Evolutionary conservation across 2,797 vertebrate genomes (phyloP), one percentile per base, ranked within the genome.

Genomic region (Melanotaenia maccullochi): DNA sequence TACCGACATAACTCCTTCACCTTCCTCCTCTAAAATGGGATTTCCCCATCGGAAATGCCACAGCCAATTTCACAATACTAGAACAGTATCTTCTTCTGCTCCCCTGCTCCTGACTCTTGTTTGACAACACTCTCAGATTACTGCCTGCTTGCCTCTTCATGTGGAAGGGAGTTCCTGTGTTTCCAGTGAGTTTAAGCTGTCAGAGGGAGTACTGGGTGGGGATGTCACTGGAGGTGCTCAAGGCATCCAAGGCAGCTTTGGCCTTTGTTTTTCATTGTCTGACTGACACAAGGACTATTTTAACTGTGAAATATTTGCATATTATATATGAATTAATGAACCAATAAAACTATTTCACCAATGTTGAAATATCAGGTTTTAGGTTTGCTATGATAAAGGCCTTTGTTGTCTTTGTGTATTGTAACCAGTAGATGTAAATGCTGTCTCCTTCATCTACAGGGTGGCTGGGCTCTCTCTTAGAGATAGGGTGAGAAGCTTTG

Each of bases 21-120:
- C 74, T 84, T 89, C 82, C 71, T 85, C 66, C 77, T 87, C 44
- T 78, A 38, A 81, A 83, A 80, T 68, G 55, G 51, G 76, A 87
- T 79, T 89, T 88, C 85, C 82, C 72, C 36, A 57, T 62, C 78
- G 76, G 79, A 90, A 87, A 75, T 71, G 28, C 59, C 75, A 32
- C 67, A 65, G 64, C 30, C 40, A 38, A 22, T 88, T 88, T 85
- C 78, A 71, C 82, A 90, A 78, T 58, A 54, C 63, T 64, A 56
- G 57, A 71, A 66, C 59, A 65, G 65, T 74, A 30, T 75, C 61
- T 83, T 59, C 56, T 61, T 65, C 71, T 68, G 65, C 68, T 71
- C 33, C 16, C 54, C 71, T 68, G 65, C 68, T 69, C 33, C 16
- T 57, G 55, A 36, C 70, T 83, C 66, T 55, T 58, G 52, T 78